These are phyloP conservation scores for Phrixothrix hirtus DNA, from an alignment of 2,888 invertebrate species.

Conservation along the genomic window DNA sequence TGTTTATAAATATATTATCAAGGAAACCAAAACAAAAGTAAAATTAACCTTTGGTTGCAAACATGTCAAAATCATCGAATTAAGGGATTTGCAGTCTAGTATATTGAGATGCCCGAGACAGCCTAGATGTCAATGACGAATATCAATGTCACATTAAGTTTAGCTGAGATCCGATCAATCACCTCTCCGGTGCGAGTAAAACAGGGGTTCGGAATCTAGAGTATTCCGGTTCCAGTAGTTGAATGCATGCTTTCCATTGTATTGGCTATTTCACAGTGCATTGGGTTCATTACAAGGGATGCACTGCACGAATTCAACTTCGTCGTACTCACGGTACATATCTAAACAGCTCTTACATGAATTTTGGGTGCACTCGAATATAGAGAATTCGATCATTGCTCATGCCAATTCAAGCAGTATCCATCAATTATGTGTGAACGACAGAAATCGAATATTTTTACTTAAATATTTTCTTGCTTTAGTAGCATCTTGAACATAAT, in stretches of 20 bases:
- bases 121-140: conserved; percentile 24
- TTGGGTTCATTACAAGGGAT: conserved; percentile 44
- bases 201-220: conserved; percentile 22
- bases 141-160: conserved; percentile 32
- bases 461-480: too few species aligned
- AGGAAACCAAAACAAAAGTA: too few species aligned
- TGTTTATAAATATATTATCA: too few species aligned
- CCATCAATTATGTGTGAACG: conserved; percentile 48
- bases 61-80: conserved; percentile 5
- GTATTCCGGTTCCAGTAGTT: conserved; percentile 26
- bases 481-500: too few species aligned
- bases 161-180: conserved; percentile 39
- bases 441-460: conserved; percentile 36
- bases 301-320: conserved; percentile 40
- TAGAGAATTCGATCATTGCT: conserved; percentile 21
- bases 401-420: conserved; percentile 31
- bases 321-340: conserved; percentile 38
- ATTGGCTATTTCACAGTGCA: conserved; percentile 52
- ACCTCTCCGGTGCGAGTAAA: conserved; percentile 37
- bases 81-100: conserved; percentile 19
- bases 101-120: conserved; percentile 22
- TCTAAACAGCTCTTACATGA: conserved; percentile 26
- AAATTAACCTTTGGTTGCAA: background rate
- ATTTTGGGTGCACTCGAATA: conserved; percentile 23
- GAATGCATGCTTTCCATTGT: conserved; percentile 41